Percentiles rank a stretch among this genome's conserved stretches.
Evolutionary conservation across 2,113 vertebrate species (phyloP).

Genomic region (Scartelaos histophorus): DNA sequence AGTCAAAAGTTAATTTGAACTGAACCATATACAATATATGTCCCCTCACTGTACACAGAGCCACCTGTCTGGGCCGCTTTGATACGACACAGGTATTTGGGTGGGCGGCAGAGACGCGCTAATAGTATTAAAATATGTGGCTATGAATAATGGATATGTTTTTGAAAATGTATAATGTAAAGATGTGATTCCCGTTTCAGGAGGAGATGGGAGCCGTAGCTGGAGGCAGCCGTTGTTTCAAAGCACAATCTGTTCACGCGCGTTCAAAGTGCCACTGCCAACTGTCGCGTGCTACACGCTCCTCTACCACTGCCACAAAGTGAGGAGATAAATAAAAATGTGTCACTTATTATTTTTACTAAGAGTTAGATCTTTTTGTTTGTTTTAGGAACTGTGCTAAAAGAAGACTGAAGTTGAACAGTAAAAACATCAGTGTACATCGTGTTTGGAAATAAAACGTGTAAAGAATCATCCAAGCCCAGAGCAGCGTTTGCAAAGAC

Average conservation of each 20-base stretch:
- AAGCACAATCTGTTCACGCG: conserved; percentile 69
- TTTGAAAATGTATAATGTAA: conserved; percentile 87
- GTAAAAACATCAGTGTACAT: neutral
- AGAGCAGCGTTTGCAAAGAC: neutral
- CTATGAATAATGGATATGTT: conserved; percentile 88
- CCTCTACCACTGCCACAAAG: conserved; percentile 50
- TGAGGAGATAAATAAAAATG: conserved; percentile 66
- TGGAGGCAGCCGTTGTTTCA: conserved; percentile 67
- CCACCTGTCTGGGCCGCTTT: conserved; percentile 36
- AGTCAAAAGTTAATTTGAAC: conserved; percentile 4
- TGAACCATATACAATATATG: conserved; percentile 2
- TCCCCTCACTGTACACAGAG: conserved; percentile 21
- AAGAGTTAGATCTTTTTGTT: conserved; percentile 44
- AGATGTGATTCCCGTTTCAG: conserved; percentile 82
- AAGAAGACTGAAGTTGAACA: neutral
- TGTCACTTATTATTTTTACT: conserved; percentile 60
- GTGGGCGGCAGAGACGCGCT: conserved; percentile 78
- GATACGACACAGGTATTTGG: conserved; percentile 76
- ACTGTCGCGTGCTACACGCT: conserved; percentile 65
- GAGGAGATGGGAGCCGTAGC: conserved; percentile 78
- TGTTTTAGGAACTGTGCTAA: neutral
- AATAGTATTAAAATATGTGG: conserved; percentile 82
- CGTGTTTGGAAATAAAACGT: neutral
- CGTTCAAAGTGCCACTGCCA: conserved; percentile 64
- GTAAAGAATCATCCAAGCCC: neutral